A percentile compares a stretch with the other conserved stretches of the same genome.
Evolutionary conservation across 2,113 vertebrate species (phyloP).

Genomic region (Malurus cyaneus): DNA sequence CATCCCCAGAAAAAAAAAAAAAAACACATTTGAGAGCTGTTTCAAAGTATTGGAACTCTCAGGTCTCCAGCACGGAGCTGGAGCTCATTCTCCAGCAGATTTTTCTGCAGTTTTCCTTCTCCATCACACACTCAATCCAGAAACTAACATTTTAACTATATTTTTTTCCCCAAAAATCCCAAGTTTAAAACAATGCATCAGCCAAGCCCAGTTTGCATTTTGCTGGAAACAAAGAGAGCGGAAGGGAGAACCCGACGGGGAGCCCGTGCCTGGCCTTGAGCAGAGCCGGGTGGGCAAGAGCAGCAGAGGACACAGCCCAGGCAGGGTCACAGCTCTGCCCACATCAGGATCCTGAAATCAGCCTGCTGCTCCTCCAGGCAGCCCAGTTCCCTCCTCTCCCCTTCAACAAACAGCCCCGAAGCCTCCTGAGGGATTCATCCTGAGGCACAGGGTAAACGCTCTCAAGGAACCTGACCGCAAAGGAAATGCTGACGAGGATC

Average conservation of each 20-base stretch:
- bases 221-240: background rate
- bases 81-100: background rate
- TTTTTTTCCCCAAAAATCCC: background rate
- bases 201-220: background rate
- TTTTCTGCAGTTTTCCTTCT: background rate
- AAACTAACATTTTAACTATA: background rate
- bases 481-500: background rate
- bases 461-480: background rate
- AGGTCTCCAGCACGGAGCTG: background rate
- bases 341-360: background rate
- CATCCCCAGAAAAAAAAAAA: background rate
- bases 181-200: background rate
- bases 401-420: background rate
- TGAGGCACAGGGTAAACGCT: background rate
- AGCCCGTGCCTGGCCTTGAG: background rate
- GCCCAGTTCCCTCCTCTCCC: background rate
- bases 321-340: background rate
- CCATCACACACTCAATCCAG: background rate
- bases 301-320: fast-evolving
- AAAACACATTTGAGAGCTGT: background rate
- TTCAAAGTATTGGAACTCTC: fast-evolving
- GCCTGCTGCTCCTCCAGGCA: background rate
- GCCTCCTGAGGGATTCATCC: background rate
- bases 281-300: background rate
- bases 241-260: fast-evolving